These are phyloP conservation scores for Eretmochelys imbricata DNA, from an alignment of 2,113 vertebrate species.

Conservation along the genomic window DNA sequence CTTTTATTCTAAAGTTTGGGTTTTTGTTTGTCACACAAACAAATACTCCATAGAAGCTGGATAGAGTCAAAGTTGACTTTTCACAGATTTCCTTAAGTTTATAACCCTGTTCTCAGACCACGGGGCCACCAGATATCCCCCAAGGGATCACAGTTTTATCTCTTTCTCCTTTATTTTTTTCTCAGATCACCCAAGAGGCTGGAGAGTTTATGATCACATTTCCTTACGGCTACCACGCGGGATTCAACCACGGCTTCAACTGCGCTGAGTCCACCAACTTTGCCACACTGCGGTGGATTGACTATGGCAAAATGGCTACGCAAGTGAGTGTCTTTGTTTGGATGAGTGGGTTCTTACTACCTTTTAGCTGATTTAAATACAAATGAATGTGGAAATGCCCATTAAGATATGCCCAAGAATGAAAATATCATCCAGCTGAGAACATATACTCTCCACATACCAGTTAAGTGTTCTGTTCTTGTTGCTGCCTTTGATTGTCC, in stretches of 20 bases:
- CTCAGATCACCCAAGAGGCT: constrained; percentile 94
- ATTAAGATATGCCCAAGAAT: accelerated
- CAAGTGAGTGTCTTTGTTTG: constrained; percentile 80
- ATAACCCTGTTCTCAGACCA: neutral
- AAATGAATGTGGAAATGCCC: accelerated
- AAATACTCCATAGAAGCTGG: neutral
- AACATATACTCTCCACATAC: accelerated
- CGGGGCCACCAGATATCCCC: neutral
- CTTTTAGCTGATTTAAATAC: neutral
- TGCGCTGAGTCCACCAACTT: constrained; percentile 98
- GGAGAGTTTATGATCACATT: constrained; percentile 98
- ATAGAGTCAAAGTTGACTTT: neutral
- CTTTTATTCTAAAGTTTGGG: neutral
- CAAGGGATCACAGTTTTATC: neutral
- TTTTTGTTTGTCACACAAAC: neutral
- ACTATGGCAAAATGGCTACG: constrained; percentile 96
- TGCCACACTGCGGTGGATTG: constrained; percentile 95
- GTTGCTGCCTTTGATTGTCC: accelerated
- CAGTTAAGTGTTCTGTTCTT: accelerated
- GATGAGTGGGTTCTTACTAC: accelerated
- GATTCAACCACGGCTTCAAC: constrained; percentile 99
- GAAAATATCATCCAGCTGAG: accelerated
- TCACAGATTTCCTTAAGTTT: neutral
- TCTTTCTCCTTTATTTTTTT: neutral
- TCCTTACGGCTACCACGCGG: constrained; percentile 96